Conservation (phyloP, 2,797 vertebrate species). For the Coreius guichenoti region DNA sequence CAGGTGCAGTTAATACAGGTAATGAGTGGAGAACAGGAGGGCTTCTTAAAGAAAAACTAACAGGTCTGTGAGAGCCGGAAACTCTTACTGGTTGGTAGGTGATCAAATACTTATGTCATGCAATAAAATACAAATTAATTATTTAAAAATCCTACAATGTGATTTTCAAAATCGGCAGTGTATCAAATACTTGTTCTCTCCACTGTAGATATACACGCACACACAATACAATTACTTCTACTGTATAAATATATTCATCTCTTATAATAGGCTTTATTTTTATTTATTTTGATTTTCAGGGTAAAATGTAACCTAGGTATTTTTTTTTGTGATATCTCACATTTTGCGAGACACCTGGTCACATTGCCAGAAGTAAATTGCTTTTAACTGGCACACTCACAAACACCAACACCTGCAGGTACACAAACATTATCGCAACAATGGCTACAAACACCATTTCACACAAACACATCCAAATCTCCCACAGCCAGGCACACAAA, state of each 20-base stretch:
- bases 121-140: too few species aligned
- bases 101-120: too few species aligned
- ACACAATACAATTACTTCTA: background rate
- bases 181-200: too few species aligned
- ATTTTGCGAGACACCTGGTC: background rate
- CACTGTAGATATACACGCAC: too few species aligned
- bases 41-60: too few species aligned
- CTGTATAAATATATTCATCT: background rate
- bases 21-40: too few species aligned
- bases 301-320: background rate
- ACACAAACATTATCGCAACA: slow-evolving; percentile 21
- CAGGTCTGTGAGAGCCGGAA: too few species aligned
- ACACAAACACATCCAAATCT: slow-evolving; percentile 42
- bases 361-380: background rate
- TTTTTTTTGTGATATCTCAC: background rate
- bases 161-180: too few species aligned
- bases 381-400: slow-evolving; percentile 25
- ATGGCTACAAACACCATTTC: slow-evolving; percentile 38
- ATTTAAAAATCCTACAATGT: too few species aligned
- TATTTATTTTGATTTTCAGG: background rate
- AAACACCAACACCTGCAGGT: slow-evolving; percentile 30
- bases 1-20: too few species aligned
- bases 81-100: too few species aligned
- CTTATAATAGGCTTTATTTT: background rate
- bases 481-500: slow-evolving; percentile 40